A percentile compares a stretch with the other conserved stretches of the same genome.
Evolutionary conservation across 1,140 invertebrate species (phyloP).

Genomic region (Solenopsis fugax): DNA sequence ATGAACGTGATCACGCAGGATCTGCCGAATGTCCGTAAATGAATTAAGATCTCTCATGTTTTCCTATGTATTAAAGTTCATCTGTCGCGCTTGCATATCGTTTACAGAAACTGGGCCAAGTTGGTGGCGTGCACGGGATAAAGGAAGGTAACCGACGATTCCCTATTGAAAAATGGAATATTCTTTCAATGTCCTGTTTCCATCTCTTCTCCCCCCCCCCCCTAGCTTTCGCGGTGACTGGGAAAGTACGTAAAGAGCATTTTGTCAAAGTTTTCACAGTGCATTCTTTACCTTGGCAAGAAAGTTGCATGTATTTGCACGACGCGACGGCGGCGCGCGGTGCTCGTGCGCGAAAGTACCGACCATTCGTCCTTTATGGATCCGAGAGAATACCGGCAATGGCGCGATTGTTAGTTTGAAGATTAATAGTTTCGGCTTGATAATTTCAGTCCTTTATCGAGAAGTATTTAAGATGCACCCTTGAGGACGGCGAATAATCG

Average conservation of each 20-base stretch:
- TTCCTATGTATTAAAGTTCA: not conserved
- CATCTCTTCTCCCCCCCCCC: not conserved
- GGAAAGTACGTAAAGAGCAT: conserved; percentile 55
- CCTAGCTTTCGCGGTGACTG: not conserved
- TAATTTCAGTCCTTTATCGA: not conserved
- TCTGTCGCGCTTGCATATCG: not conserved
- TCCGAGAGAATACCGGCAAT: conserved; percentile 8
- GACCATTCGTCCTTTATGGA: conserved; percentile 7
- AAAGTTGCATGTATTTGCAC: conserved; percentile 46
- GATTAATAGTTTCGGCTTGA: conserved; percentile 38
- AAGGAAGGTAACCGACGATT: not conserved
- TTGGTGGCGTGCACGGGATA: not conserved
- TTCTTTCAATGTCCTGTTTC: conserved; percentile 58
- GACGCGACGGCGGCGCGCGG: not conserved
- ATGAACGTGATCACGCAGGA: not conserved
- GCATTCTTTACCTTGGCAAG: conserved; percentile 47
- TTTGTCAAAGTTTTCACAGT: conserved; percentile 59
- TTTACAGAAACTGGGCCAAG: conserved; percentile 18
- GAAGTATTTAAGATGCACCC: not conserved
- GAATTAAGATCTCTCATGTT: not conserved
- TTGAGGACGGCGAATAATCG: not conserved
- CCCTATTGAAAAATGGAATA: conserved; percentile 47
- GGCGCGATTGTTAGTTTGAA: conserved; percentile 27
- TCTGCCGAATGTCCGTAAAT: not conserved
- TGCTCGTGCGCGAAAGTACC: conserved; percentile 39